Percentiles rank a stretch among this genome's conserved stretches.
Evolutionary conservation across 23 tunicate genomes (phyloP).

Genomic region (Trididemnum nubilum): DNA sequence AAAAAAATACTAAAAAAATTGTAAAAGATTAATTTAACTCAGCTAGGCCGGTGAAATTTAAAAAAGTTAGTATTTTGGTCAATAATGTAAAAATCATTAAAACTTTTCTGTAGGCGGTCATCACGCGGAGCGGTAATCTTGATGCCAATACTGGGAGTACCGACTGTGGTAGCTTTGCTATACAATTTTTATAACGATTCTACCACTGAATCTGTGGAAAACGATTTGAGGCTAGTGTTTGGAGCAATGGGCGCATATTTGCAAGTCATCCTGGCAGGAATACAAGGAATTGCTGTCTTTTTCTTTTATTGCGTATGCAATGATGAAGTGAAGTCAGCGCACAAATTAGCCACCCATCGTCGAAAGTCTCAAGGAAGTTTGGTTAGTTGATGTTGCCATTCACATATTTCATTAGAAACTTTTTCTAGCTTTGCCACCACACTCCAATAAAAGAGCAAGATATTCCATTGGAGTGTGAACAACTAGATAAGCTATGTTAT

Average conservation of each 20-base stretch:
- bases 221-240: slow-evolving; percentile 13
- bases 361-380: slow-evolving; percentile 57
- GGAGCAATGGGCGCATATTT: slow-evolving; percentile 65
- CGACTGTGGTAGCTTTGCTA: slow-evolving; percentile 60
- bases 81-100: too few relatives aligned
- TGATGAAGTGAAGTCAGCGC: slow-evolving; percentile 64
- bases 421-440: background rate
- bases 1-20: too few relatives aligned
- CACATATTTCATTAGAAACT: background rate
- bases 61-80: too few relatives aligned
- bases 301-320: slow-evolving; percentile 78
- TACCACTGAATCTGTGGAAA: background rate
- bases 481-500: too few relatives aligned
- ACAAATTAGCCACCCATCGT: slow-evolving; percentile 41
- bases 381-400: slow-evolving; percentile 26
- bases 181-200: slow-evolving; percentile 39
- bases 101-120: slow-evolving; percentile 43
- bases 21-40: too few relatives aligned
- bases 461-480: too few relatives aligned
- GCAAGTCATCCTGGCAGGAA: slow-evolving; percentile 54
- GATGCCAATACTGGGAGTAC: slow-evolving; percentile 80
- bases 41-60: too few relatives aligned
- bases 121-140: slow-evolving; percentile 63
- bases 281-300: slow-evolving; percentile 62
- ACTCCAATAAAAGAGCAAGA: background rate